These are phyloP conservation scores for Danaus chrysippus DNA, from an alignment of 2,888 invertebrate genomes.

Conservation along the genomic window DNA sequence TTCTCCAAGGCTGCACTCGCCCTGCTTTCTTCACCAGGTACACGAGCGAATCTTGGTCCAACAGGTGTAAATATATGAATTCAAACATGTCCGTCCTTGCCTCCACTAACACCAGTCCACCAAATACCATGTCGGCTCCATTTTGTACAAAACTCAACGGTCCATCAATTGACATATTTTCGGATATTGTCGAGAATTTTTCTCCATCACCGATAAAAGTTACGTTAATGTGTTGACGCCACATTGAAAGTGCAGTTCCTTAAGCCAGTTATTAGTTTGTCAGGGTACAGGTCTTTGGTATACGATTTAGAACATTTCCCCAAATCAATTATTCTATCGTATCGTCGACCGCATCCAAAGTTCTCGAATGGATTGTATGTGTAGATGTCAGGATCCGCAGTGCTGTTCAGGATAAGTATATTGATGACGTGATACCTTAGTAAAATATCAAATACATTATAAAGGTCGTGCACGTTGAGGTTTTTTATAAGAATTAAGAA, in stretches of 20 bases:
- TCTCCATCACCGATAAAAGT: slow-evolving; percentile 34
- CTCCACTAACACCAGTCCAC: slow-evolving; percentile 37
- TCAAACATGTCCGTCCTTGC: slow-evolving; percentile 39
- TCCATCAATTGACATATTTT: slow-evolving; percentile 40
- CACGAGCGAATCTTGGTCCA: slow-evolving; percentile 43
- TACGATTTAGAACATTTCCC: slow-evolving; percentile 43
- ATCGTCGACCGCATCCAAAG: slow-evolving; percentile 54
- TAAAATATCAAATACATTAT: slow-evolving; percentile 44
- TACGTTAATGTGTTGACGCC: slow-evolving; percentile 43
- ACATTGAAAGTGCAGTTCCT: slow-evolving; percentile 49
- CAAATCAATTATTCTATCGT: slow-evolving; percentile 40
- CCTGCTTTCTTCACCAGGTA: slow-evolving; percentile 45
- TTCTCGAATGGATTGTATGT: slow-evolving; percentile 57
- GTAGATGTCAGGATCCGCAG: slow-evolving; percentile 41
- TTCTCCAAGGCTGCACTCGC: slow-evolving; percentile 40
- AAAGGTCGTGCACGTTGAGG: slow-evolving; percentile 32
- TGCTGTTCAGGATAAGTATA: slow-evolving; percentile 44
- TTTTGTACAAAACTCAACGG: slow-evolving; percentile 35
- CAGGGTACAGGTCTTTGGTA: slow-evolving; percentile 37
- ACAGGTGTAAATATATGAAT: slow-evolving; percentile 42
- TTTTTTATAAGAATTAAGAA: slow-evolving; percentile 43
- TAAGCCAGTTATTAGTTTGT: slow-evolving; percentile 44
- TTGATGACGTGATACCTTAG: slow-evolving; percentile 41
- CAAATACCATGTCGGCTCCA: slow-evolving; percentile 37
- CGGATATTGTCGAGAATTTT: slow-evolving; percentile 29